Conservation (phyloP, 2,888 invertebrate genomes). For the Cantharis rufa region DNA sequence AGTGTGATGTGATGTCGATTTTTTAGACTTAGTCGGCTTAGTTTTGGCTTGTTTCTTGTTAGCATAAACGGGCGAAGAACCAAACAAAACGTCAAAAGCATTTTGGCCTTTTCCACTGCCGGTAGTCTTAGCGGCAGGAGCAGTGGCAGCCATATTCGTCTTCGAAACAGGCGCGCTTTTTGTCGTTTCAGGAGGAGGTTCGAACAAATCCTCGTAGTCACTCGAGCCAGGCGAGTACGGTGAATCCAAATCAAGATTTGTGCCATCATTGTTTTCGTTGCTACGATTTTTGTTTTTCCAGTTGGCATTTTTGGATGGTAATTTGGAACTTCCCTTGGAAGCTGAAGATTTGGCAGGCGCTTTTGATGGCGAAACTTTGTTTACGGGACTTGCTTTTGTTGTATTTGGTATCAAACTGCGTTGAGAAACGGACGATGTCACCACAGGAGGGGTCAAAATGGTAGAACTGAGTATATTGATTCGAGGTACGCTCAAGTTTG, state of each 20-base stretch:
- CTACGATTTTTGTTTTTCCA: slow-evolving; percentile 28
- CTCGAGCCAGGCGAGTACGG: slow-evolving; percentile 90
- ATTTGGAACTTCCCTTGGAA: slow-evolving; percentile 6
- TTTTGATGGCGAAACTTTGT: slow-evolving; percentile 58
- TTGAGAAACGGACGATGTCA: slow-evolving; percentile 49
- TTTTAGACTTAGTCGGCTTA: slow-evolving; percentile 13
- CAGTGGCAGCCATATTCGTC: slow-evolving; percentile 14
- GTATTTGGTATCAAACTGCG: slow-evolving; percentile 59
- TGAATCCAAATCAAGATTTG: slow-evolving; percentile 75
- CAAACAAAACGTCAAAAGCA: slow-evolving; percentile 69
- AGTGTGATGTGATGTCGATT: slow-evolving; percentile 2
- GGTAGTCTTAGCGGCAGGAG: background rate
- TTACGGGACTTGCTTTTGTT: slow-evolving; percentile 56
- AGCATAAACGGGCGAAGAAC: slow-evolving; percentile 57
- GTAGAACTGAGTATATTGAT: slow-evolving; percentile 52
- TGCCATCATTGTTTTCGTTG: slow-evolving; percentile 53
- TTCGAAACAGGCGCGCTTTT: slow-evolving; percentile 9
- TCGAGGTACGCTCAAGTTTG: slow-evolving; percentile 44
- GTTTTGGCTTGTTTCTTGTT: slow-evolving; percentile 43
- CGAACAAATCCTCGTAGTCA: slow-evolving; percentile 85
- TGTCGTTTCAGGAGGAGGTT: slow-evolving; percentile 65
- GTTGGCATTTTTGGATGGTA: slow-evolving; percentile 6
- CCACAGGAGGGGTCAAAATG: slow-evolving; percentile 43
- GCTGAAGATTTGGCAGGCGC: slow-evolving; percentile 64
- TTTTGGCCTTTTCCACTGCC: slow-evolving; percentile 48